Evolutionary conservation across 2,113 vertebrate genomes (phyloP).

Genomic region (Peromyscus polionotus): DNA sequence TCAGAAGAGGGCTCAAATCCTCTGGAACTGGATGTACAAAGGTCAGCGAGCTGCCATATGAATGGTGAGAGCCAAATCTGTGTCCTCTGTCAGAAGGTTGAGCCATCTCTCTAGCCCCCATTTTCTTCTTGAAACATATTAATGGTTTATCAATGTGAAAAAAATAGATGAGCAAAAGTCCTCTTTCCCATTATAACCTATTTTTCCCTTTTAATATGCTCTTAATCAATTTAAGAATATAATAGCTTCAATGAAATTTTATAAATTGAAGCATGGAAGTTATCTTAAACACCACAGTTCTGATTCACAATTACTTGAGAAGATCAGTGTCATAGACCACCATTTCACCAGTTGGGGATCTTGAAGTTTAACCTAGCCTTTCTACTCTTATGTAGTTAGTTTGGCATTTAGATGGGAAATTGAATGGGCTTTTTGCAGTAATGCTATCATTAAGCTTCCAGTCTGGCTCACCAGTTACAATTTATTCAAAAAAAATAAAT

Average conservation of each 20-base stretch:
- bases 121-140: neutral
- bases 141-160: neutral
- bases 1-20: neutral
- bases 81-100: neutral
- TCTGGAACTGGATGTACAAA: neutral
- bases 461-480: slow-evolving; percentile 74
- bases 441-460: slow-evolving; percentile 68
- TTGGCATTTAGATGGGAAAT: slow-evolving; percentile 42
- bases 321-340: neutral
- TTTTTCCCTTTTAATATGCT: neutral
- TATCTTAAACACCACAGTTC: neutral
- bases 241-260: neutral
- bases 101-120: neutral
- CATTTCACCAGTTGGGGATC: neutral
- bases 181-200: neutral
- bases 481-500: slow-evolving; percentile 80
- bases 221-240: slow-evolving; percentile 6
- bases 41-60: neutral
- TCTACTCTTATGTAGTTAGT: neutral
- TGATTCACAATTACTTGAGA: neutral
- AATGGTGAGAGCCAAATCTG: neutral
- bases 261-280: neutral
- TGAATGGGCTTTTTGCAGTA: neutral
- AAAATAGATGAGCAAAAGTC: neutral
- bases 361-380: slow-evolving; percentile 1